Evolutionary conservation across 2,113 vertebrate genomes (phyloP), one percentile per base, ranked within the genome.

Genomic region (Xyliphius kryptos): DNA sequence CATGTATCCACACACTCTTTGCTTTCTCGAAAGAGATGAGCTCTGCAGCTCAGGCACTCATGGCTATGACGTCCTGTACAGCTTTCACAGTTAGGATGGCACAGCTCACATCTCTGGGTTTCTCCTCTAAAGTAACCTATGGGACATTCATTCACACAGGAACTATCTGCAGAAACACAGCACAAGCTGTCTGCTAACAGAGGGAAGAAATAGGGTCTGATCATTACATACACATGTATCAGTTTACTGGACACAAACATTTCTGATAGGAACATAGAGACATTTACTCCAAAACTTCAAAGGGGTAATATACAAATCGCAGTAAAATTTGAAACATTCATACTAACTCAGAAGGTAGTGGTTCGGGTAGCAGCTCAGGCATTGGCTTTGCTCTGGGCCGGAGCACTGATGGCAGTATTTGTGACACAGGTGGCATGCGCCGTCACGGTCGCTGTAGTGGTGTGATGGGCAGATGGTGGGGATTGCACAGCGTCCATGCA

Each of bases 331-430:
- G n/a, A 19, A 32, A 19, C n/a, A n/a, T n/a, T 47, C 13, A 7
- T 11, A 68, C 93, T 93, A 79, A 96, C 93, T 90, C 71, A 93
- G 84, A 67, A 97, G 87, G 63, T 88, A 82, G n/a, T 14, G 74
- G 10, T 79, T 74, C 10, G 76, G 70, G 0, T 6, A 82, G 73
- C 95, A 98, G 84, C 80, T 85, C 9, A 87, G 80, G 52, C 94
- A 98, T 2, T 90, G 83, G 19, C 81, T 66, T 71, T 85, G 79
- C 0, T 80, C 66, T 0, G 91, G 87, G 16, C 94, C 95, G 0
- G 59, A 83, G 65, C 95, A 98, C 48, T 51, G 82, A 38, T 82
- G 72, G 57, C 94, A 98, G 72, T 85, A 84, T 26, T 72, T 80
- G 68, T 98, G 92, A 64, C 95, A 98, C 1, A 77, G 74, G 8